These are phyloP conservation scores for Gambusia affinis DNA, from an alignment of 2,113 vertebrate species.

Conservation along the genomic window DNA sequence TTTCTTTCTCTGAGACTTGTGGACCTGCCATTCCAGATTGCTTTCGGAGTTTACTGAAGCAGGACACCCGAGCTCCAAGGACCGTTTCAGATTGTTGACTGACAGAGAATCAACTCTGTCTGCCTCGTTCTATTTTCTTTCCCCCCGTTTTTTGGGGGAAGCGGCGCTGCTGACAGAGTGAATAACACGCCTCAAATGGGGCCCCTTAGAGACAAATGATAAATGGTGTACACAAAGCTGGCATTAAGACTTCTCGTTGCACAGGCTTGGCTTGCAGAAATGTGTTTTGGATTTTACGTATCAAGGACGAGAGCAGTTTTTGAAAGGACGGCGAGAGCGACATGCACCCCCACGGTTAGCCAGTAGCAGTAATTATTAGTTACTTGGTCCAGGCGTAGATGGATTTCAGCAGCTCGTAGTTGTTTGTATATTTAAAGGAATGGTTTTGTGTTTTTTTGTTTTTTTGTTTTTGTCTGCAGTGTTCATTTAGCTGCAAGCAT, in stretches of 20 bases:
- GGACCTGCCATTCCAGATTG: slow-evolving; percentile 30
- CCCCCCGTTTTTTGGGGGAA: slow-evolving; percentile 6
- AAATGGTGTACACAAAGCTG: slow-evolving; percentile 41
- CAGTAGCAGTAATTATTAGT: slow-evolving; percentile 51
- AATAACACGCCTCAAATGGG: slow-evolving; percentile 48
- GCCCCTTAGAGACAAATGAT: slow-evolving; percentile 33
- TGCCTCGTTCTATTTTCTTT: slow-evolving; percentile 19
- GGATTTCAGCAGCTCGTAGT: slow-evolving; percentile 32
- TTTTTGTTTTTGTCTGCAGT: neutral
- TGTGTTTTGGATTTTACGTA: slow-evolving; percentile 43
- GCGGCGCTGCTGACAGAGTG: slow-evolving; percentile 57
- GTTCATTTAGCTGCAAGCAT: slow-evolving; percentile 33
- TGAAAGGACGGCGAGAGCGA: slow-evolving; percentile 31
- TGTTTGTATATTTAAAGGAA: neutral
- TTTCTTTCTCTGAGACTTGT: slow-evolving; percentile 6
- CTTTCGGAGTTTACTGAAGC: slow-evolving; percentile 37
- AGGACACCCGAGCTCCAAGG: slow-evolving; percentile 21
- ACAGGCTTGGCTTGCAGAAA: slow-evolving; percentile 24
- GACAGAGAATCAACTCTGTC: slow-evolving; percentile 20
- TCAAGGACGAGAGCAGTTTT: slow-evolving; percentile 45
- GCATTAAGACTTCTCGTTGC: slow-evolving; percentile 51
- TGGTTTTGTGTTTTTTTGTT: neutral
- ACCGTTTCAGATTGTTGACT: slow-evolving; percentile 33
- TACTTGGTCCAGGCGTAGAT: slow-evolving; percentile 21
- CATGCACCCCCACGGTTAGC: slow-evolving; percentile 47